Evolutionary conservation across 2,888 invertebrate genomes (phyloP).

Genomic region (Melieria picta): DNA sequence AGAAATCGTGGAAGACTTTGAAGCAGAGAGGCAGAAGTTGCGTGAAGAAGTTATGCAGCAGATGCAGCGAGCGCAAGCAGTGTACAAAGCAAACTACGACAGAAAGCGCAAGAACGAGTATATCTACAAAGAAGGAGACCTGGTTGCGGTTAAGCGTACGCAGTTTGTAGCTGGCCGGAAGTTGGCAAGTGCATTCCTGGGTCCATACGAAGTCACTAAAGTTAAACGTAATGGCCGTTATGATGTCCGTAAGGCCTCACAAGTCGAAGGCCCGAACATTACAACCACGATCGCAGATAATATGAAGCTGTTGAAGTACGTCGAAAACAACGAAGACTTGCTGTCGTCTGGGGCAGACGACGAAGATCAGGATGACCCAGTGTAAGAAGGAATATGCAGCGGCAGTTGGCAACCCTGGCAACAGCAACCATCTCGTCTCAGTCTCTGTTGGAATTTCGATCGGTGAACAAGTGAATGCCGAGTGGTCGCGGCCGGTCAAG

Average conservation of each 20-base stretch:
- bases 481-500: no score
- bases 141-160: conserved; percentile 41
- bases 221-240: conserved; percentile 35
- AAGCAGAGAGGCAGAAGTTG: conserved; percentile 25
- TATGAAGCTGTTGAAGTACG: conserved; percentile 21
- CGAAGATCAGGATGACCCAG: conserved; percentile 9
- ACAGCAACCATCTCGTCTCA: no score
- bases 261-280: conserved; percentile 22
- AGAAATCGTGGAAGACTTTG: conserved; percentile 31
- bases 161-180: conserved; percentile 41
- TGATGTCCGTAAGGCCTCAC: conserved; percentile 35
- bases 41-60: conserved; percentile 27
- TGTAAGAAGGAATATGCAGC: conserved; percentile 3
- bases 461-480: no score
- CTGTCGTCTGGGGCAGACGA: conserved; percentile 20
- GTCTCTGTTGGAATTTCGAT: no score
- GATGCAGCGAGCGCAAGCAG: conserved; percentile 35
- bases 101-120: conserved; percentile 36
- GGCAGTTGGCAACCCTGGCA: no score
- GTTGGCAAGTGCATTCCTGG: conserved; percentile 38
- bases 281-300: conserved; percentile 15
- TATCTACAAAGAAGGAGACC: conserved; percentile 34
- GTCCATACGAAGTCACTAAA: conserved; percentile 40
- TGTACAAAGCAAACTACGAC: conserved; percentile 37
- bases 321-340: conserved; percentile 9